Evolutionary conservation across 2,797 vertebrate genomes (phyloP), one percentile per base, ranked within the genome.

Genomic region (Yasuhikotakia modesta): DNA sequence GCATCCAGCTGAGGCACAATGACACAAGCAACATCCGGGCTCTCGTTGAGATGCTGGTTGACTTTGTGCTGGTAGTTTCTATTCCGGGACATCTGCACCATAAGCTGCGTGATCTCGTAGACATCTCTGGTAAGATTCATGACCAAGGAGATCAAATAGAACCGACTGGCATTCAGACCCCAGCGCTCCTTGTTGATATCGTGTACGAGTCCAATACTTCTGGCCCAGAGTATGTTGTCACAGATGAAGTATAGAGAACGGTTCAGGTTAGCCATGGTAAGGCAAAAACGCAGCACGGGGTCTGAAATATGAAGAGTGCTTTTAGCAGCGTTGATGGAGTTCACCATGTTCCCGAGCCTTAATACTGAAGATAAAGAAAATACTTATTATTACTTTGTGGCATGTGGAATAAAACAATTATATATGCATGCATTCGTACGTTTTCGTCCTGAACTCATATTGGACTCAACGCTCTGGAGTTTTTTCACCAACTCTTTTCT

Each of bases 401-500:
- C 14, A 27, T 57, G 1, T 17, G 50, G 35, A 35, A 6, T n/a
- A 52, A 52, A n/a, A 5, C 17, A 52, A 2, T 52, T 50, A 17
- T 17, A 2, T 32, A 32, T 32, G 11, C 30, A n/a, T 27, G 17
- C 11, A n/a, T 90, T 96, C 97, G 97, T 92, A 98, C 97, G 86
- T 92, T 97, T 99, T 75, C 97, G 91, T 84, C 97, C 96, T 77
- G 93, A 89, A 76, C 95, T 98, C 94, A 98, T 94, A 92, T 89
- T 94, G 55, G 92, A 88, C 84, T 99, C 96, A 92, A 99, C 84
- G 71, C 88, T 90, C 89, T 92, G 92, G 67, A 99, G 93, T 84
- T 94, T 97, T 80, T 80, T 85, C 86, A 94, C 85, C 76, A 97
- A 84, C 60, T 92, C 89, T 87, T 94, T 92, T 81, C 84, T 95